Percentiles rank a stretch among this genome's conserved stretches.
These are phyloP conservation scores for Paramormyrops hopkinsi DNA, from an alignment of 2,797 vertebrate species.

Conservation along the genomic window DNA sequence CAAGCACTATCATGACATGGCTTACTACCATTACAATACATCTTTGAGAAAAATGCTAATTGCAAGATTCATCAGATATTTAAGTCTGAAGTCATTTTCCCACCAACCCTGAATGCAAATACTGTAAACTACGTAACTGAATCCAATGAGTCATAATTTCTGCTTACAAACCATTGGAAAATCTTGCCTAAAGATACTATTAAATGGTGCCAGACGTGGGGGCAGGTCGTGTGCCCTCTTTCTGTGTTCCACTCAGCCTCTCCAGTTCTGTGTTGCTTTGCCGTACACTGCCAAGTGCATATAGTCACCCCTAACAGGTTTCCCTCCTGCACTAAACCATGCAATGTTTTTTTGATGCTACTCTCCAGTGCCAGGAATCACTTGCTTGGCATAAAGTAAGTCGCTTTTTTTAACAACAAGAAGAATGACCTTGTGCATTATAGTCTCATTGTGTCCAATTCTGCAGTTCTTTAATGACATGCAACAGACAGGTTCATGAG, in stretches of 20 bases:
- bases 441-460: not conserved
- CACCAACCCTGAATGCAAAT: conserved; percentile 33
- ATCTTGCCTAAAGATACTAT: conserved; percentile 52
- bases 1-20: not conserved
- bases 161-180: conserved; percentile 53
- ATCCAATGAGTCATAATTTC: conserved; percentile 51
- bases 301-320: conserved; percentile 29
- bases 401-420: conserved; percentile 44
- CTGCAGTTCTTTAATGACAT: not conserved
- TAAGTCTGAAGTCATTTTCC: conserved; percentile 38
- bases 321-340: conserved; percentile 33
- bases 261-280: conserved; percentile 29
- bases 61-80: conserved; percentile 41
- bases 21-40: conserved; percentile 21
- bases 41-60: conserved; percentile 34
- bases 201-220: conserved; percentile 52
- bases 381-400: conserved; percentile 51
- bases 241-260: conserved; percentile 27
- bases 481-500: not conserved
- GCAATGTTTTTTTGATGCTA: conserved; percentile 34
- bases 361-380: conserved; percentile 44
- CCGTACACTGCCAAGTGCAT: conserved; percentile 30
- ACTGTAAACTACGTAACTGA: conserved; percentile 38
- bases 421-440: conserved; percentile 38
- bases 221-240: conserved; percentile 42